Conservation (phyloP, 2,888 invertebrate species). For the Leptothorax acervorum region DNA sequence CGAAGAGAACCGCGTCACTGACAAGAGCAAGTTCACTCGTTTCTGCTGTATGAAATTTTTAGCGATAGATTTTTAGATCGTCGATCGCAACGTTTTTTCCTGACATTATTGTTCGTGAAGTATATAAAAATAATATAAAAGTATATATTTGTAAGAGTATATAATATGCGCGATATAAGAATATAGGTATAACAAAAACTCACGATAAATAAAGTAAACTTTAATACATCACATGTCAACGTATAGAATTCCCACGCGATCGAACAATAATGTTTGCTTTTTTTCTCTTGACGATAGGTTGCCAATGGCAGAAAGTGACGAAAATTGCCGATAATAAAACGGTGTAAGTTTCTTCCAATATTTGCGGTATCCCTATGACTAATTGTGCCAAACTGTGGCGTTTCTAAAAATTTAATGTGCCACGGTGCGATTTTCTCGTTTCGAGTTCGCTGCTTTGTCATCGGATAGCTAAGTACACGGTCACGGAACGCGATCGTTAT, state of each 20-base stretch:
- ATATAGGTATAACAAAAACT: neutral
- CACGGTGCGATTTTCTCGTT: constrained; percentile 8
- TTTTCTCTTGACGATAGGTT: neutral
- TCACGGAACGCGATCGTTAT: constrained; percentile 21
- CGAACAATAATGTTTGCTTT: neutral
- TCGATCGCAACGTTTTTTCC: neutral
- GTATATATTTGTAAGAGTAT: neutral
- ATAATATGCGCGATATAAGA: neutral
- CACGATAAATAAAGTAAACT: neutral
- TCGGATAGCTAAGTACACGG: constrained; percentile 16
- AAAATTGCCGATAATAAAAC: neutral
- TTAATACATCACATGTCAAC: neutral
- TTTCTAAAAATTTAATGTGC: constrained; percentile 44
- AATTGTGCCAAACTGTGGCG: constrained; percentile 15
- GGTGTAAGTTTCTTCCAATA: constrained; percentile 33
- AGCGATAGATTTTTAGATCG: neutral
- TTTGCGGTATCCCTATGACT: constrained; percentile 12
- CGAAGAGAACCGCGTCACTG: neutral
- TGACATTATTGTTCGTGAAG: neutral
- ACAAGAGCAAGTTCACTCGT: neutral
- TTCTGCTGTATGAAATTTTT: constrained; percentile 7
- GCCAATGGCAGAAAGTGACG: neutral
- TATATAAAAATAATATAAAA: no score
- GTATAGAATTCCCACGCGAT: neutral
- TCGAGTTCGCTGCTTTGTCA: constrained; percentile 21